Evolutionary conservation across 2,888 invertebrate genomes (phyloP), one percentile per base, ranked within the genome.

Genomic region (Agrotis clavis): DNA sequence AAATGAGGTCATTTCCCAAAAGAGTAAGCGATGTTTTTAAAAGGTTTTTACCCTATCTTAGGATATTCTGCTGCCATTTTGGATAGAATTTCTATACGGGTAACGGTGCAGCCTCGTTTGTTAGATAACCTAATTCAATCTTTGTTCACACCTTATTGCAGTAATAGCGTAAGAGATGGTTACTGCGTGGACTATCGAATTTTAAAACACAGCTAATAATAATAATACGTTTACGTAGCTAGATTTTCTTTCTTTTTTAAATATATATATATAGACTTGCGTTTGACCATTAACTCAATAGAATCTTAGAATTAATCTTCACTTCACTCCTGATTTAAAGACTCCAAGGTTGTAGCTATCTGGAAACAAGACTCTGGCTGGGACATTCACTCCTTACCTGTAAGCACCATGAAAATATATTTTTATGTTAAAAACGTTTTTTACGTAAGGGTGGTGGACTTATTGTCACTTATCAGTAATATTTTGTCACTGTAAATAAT

Each of bases 41-140:
- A 71, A 67, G 54, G 16, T 54, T 63, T 63, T 79, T 61, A 16
- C 41, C 64, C 54, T 79, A 71, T 79, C 71, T 65, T 67, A 7
- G 57, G 25, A 65, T 71, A 62, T 77, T 65, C 13, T 21, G 53
- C 45, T 45, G 61, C 30, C 45, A 3, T 48, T 78, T 51, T 70
- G 4, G 14, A 9, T 13, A 11, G 9, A 50, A 45, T 51, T 67
- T 79, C 19, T 18, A 54, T 53, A 25, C 62, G 21, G 25, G 54
- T 50, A 50, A 69, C n/a, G 54, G 14, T 61, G 62, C 63, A n/a
- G 48, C 57, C 54, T 66, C 69, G 25, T 66, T 77, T 51, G 13
- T 61, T 54, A 14, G 50, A 65, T 75, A 71, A 79, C 67, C 67
- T n/a, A 45, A 79, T 74, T 54, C 70, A 74, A 78, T 75, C 30